A percentile compares a stretch with the other conserved stretches of the same genome.
phyloP scores from a whole-genome alignment of 2,888 invertebrate genomes.

The Meteorus cinctellus region DNA sequence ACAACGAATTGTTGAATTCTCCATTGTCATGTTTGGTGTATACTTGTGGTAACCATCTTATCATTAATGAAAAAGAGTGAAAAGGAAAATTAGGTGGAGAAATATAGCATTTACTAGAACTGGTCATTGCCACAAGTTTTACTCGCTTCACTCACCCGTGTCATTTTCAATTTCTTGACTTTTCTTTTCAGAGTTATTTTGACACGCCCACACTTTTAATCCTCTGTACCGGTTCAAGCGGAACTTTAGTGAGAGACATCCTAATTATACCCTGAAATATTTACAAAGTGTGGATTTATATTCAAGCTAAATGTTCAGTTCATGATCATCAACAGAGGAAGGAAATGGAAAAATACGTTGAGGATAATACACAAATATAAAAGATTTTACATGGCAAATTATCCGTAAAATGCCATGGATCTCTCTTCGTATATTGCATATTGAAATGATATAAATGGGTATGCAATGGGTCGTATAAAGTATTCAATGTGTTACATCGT shows the following conservation, averaged over 20 bases:
- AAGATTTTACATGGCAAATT: conserved; percentile 35
- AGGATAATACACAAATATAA: too few relatives aligned
- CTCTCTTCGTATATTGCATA: conserved; percentile 47
- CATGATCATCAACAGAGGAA: too few relatives aligned
- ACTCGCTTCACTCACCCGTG: neutral
- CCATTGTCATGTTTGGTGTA: too few relatives aligned
- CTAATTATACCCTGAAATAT: too few relatives aligned
- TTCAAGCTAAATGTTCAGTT: too few relatives aligned
- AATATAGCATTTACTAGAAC: neutral
- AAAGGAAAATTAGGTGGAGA: neutral
- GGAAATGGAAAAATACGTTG: too few relatives aligned
- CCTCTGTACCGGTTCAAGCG: neutral
- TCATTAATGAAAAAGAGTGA: neutral
- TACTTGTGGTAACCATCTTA: too few relatives aligned
- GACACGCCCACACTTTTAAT: neutral
- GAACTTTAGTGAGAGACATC: neutral
- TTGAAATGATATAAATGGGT: conserved; percentile 48
- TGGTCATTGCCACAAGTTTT: neutral
- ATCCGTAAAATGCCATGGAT: conserved; percentile 53
- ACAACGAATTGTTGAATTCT: too few relatives aligned
- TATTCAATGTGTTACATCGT: conserved; percentile 68
- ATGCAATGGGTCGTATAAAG: conserved; percentile 68
- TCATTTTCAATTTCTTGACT: neutral
- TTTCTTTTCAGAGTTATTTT: neutral
- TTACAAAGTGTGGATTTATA: too few relatives aligned